phyloP scores from a whole-genome alignment of 2,888 invertebrate species.

The Lottia scabra region DNA sequence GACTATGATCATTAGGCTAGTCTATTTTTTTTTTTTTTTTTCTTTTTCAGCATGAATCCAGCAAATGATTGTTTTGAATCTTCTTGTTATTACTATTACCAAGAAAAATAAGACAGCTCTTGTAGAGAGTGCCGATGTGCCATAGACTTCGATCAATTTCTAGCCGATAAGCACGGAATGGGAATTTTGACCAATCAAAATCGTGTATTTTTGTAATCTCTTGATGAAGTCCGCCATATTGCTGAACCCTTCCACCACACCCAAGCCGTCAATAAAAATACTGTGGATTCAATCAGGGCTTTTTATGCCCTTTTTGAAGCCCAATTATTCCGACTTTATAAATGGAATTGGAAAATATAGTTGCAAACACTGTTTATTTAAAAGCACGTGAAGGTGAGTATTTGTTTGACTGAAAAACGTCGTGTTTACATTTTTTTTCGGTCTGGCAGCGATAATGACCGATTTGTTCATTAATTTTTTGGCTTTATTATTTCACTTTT shows the following conservation, averaged over 20 bases:
- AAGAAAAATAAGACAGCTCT: too few species aligned
- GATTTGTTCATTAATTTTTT: too few species aligned
- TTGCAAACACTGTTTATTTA: constrained; percentile 69
- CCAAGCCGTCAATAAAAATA: constrained; percentile 46
- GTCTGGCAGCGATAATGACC: too few species aligned
- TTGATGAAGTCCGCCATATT: constrained; percentile 53
- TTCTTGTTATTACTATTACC: too few species aligned
- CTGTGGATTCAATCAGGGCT: constrained; percentile 56
- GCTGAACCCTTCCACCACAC: constrained; percentile 57
- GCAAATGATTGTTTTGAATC: too few species aligned
- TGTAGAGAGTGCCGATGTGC: too few species aligned
- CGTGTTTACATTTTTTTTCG: constrained; percentile 1
- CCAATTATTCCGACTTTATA: constrained; percentile 42
- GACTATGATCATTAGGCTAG: too few species aligned
- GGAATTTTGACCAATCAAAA: constrained; percentile 50
- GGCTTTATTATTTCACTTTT: too few species aligned
- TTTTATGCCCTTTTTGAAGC: constrained; percentile 51
- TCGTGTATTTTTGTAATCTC: constrained; percentile 35
- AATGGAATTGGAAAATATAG: constrained; percentile 70
- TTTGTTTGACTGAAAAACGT: background rate
- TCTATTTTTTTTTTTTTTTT: too few species aligned
- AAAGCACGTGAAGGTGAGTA: constrained; percentile 69
- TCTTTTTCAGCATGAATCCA: too few species aligned
- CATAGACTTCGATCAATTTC: background rate
- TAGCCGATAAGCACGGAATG: constrained; percentile 7